These are phyloP conservation scores for Chelonus insularis DNA, from an alignment of 1,140 invertebrate species.

Conservation along the genomic window DNA sequence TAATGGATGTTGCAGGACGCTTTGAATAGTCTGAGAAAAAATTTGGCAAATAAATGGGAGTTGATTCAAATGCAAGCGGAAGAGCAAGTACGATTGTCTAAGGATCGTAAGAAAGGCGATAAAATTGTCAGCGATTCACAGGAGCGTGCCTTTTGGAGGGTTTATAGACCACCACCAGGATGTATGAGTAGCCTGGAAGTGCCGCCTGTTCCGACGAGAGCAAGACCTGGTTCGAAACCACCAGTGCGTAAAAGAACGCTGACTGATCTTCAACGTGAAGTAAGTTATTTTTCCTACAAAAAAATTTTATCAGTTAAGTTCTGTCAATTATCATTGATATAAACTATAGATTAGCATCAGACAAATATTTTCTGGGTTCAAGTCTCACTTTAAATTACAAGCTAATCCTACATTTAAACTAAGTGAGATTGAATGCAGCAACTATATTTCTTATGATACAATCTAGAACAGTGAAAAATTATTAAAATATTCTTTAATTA, in stretches of 20 bases:
- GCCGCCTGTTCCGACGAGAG: constrained; percentile 77
- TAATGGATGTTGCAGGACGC: constrained; percentile 88
- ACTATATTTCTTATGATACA: no score
- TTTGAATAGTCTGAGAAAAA: constrained; percentile 84
- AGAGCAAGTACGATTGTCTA: constrained; percentile 87
- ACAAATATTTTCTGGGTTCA: no score
- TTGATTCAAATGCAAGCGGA: constrained; percentile 92
- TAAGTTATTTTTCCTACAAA: constrained; percentile 45
- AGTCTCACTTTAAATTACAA: no score
- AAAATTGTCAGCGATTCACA: constrained; percentile 95
- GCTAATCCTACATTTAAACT: no score
- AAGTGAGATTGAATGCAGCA: no score
- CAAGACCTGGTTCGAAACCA: constrained; percentile 65
- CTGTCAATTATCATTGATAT: no score
- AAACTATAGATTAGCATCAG: no score
- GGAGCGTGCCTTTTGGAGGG: constrained; percentile 95
- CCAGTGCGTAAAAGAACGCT: constrained; percentile 70
- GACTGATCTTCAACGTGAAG: constrained; percentile 78
- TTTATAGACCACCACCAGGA: constrained; percentile 89
- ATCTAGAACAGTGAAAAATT: no score
- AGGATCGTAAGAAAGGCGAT: constrained; percentile 93
- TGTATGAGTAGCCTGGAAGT: constrained; percentile 80
- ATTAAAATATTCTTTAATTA: no score
- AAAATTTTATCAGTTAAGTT: neutral
- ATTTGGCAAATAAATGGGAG: constrained; percentile 92